Percentiles rank a stretch among this genome's conserved stretches.
Evolutionary conservation across 1,140 invertebrate species (phyloP).

Genomic region (Trichoplusia ni): DNA sequence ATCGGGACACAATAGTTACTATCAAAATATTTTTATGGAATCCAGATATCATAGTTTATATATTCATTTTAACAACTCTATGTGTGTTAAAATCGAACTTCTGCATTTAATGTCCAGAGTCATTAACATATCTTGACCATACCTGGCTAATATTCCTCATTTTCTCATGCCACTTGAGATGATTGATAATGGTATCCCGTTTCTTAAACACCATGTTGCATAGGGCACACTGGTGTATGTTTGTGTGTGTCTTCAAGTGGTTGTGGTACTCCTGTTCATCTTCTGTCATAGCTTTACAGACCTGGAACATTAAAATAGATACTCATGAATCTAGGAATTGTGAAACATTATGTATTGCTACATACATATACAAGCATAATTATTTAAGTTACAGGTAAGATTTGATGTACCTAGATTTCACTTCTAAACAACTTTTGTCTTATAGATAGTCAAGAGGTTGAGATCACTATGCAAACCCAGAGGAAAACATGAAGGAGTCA

Average conservation of each 20-base stretch:
- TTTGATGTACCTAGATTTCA: no score
- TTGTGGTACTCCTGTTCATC: conserved; percentile 57
- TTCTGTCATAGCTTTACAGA: conserved; percentile 64
- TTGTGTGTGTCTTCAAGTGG: conserved; percentile 62
- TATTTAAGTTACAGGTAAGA: no score
- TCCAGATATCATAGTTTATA: no score
- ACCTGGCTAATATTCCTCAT: conserved; percentile 39
- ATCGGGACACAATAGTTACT: no score
- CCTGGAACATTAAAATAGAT: conserved; percentile 40
- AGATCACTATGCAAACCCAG: no score
- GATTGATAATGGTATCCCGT: conserved; percentile 58
- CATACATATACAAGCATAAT: no score
- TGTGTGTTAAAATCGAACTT: background rate
- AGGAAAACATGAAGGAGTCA: no score
- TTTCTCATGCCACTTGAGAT: conserved; percentile 61
- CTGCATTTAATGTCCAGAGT: background rate
- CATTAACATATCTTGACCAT: background rate
- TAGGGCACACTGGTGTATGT: conserved; percentile 55
- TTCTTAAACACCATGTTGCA: conserved; percentile 66
- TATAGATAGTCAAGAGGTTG: no score
- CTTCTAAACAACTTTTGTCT: no score
- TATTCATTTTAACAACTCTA: no score
- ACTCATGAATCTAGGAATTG: background rate
- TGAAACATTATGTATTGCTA: no score
- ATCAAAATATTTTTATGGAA: no score